These are phyloP conservation scores for Phataginus tetradactyla DNA, from an alignment of 2,797 vertebrate species.

Conservation along the genomic window DNA sequence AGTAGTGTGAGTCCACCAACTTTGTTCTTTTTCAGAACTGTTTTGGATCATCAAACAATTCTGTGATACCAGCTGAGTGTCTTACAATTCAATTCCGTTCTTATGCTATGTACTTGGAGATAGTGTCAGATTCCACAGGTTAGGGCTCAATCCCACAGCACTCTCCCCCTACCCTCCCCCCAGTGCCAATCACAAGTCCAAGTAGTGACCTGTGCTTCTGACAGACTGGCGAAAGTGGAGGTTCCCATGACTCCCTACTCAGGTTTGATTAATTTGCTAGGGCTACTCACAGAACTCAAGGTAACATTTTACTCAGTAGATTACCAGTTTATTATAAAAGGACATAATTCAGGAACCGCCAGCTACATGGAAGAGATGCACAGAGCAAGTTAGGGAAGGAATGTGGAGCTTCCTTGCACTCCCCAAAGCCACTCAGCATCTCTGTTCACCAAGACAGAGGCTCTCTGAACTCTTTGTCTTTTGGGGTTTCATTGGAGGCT, in stretches of 20 bases:
- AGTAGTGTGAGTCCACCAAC: background rate
- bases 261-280: background rate
- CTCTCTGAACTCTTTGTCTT: background rate
- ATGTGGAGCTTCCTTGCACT: background rate
- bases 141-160: background rate
- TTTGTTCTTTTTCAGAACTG: background rate
- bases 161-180: background rate
- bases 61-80: background rate
- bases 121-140: background rate
- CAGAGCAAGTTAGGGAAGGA: background rate
- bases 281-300: background rate
- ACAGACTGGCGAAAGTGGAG: background rate
- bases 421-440: background rate
- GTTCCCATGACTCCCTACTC: background rate
- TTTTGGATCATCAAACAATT: background rate
- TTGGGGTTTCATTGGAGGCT: too few relatives aligned
- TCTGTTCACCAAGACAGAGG: background rate
- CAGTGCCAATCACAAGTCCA: background rate
- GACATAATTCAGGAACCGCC: background rate
- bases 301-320: background rate
- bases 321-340: background rate
- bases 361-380: too few relatives aligned
- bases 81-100: background rate
- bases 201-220: background rate
- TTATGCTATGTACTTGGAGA: background rate